Percentiles rank a stretch among this genome's conserved stretches.
phyloP scores from a whole-genome alignment of 37 sponge, comb jelly and placozoan species.

The Chondrilla cf. caribensis region DNA sequence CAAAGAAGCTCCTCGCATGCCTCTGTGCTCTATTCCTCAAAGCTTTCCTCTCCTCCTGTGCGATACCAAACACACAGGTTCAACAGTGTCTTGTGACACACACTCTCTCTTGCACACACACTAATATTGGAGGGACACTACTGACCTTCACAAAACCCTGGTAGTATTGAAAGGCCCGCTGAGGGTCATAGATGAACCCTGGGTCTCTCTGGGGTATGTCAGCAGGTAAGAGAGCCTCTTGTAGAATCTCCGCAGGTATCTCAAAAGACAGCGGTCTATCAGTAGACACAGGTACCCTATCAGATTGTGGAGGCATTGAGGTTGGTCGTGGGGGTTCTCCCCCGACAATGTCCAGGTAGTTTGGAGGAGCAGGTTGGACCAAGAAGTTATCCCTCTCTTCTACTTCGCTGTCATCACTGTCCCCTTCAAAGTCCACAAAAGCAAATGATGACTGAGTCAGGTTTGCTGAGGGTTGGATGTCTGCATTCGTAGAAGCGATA shows the following conservation, averaged over 20 bases:
- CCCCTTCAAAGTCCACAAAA: neutral
- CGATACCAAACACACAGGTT: neutral
- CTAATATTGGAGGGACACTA: neutral
- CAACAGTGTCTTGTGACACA: neutral
- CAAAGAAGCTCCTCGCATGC: constrained; percentile 46
- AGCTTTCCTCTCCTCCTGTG: constrained; percentile 11
- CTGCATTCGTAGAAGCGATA: neutral
- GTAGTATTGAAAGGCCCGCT: constrained; percentile 55
- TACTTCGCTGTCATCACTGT: constrained; percentile 23
- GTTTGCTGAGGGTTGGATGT: constrained; percentile 28
- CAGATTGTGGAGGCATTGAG: neutral
- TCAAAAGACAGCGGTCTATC: neutral
- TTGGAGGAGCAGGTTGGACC: constrained; percentile 53
- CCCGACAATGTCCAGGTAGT: constrained; percentile 31
- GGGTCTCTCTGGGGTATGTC: constrained; percentile 1
- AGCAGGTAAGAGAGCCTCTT: neutral
- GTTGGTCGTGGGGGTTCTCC: neutral
- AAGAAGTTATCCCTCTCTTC: constrained; percentile 14
- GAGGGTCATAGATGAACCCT: constrained; percentile 42
- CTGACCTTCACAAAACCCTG: constrained; percentile 53
- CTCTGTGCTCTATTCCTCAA: neutral
- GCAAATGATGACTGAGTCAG: constrained; percentile 33
- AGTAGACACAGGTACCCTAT: neutral
- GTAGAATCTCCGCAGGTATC: neutral
- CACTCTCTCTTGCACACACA: neutral